A percentile compares a stretch with the other conserved stretches of the same genome.
phyloP scores from a whole-genome alignment of 2,888 invertebrate genomes.

The Eutolmus rufibarbis region DNA sequence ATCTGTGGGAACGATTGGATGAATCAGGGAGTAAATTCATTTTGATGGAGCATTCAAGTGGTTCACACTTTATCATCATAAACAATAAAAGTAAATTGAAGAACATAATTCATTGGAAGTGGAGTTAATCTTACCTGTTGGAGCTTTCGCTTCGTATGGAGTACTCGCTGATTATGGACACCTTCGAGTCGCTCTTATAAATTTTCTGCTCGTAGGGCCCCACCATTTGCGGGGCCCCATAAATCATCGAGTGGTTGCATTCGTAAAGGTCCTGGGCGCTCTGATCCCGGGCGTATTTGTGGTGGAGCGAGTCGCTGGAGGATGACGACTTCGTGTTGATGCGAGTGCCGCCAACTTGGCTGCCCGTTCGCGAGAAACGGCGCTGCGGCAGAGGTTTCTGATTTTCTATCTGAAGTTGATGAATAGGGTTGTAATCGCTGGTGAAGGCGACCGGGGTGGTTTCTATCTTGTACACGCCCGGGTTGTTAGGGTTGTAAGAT shows the following conservation, averaged over 20 bases:
- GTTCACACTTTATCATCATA: not conserved
- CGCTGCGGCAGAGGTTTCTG: slow-evolving; percentile 52
- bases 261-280: slow-evolving; percentile 46
- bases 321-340: slow-evolving; percentile 62
- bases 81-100: not conserved
- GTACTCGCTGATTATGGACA: slow-evolving; percentile 61
- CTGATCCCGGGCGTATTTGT: slow-evolving; percentile 50
- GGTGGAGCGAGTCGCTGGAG: slow-evolving; percentile 61
- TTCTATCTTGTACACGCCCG: slow-evolving; percentile 62
- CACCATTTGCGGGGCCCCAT: slow-evolving; percentile 57
- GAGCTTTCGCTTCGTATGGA: slow-evolving; percentile 60
- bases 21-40: not conserved
- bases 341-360: slow-evolving; percentile 40
- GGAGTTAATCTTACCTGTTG: slow-evolving; percentile 43
- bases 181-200: slow-evolving; percentile 62
- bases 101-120: not conserved
- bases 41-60: not conserved
- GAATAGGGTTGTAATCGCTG: slow-evolving; percentile 61
- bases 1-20: not conserved
- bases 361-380: slow-evolving; percentile 36
- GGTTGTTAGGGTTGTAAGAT: slow-evolving; percentile 63
- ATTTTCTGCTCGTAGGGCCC: slow-evolving; percentile 56
- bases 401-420: slow-evolving; percentile 54
- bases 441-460: slow-evolving; percentile 63
- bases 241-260: slow-evolving; percentile 55